These are phyloP conservation scores for Campylomormyrus tamandua DNA, from an alignment of 2,113 vertebrate genomes.

Conservation along the genomic window DNA sequence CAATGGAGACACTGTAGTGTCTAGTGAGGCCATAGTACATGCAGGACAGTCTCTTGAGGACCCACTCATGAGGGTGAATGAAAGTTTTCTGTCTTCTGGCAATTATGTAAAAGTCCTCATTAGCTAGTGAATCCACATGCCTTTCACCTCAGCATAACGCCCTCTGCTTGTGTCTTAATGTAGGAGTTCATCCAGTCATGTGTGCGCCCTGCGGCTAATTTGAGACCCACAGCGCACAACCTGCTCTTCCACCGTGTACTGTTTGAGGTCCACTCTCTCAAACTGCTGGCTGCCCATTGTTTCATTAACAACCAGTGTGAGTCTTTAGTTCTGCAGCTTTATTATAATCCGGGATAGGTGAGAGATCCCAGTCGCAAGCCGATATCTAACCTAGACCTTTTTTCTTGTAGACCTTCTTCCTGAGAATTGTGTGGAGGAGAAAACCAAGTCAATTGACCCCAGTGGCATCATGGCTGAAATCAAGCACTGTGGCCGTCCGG, in stretches of 20 bases:
- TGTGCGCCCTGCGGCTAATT: conserved; percentile 69
- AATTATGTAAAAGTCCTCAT: neutral
- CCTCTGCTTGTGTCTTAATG: neutral
- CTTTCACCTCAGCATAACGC: neutral
- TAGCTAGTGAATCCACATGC: neutral
- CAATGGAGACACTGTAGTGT: conserved; percentile 80
- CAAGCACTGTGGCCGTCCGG: conserved; percentile 59
- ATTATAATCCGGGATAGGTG: neutral
- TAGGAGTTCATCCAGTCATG: conserved; percentile 93
- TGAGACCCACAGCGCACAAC: conserved; percentile 75
- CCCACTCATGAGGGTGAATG: conserved; percentile 82
- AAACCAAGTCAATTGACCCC: conserved; percentile 79
- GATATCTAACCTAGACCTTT: too few species aligned
- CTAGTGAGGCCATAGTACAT: conserved; percentile 74
- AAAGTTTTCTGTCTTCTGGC: neutral
- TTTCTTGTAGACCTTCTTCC: conserved; percentile 73
- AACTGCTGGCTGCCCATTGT: conserved; percentile 87
- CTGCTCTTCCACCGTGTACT: conserved; percentile 91
- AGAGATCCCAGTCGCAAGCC: neutral
- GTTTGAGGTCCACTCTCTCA: conserved; percentile 93
- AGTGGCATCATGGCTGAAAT: conserved; percentile 86
- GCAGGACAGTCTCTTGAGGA: conserved; percentile 82
- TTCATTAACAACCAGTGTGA: conserved; percentile 94
- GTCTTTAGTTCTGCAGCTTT: conserved; percentile 29
- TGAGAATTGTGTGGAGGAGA: conserved; percentile 88